Conservation (phyloP, 2,888 invertebrate genomes). For the Ormyrus rosae region DNA sequence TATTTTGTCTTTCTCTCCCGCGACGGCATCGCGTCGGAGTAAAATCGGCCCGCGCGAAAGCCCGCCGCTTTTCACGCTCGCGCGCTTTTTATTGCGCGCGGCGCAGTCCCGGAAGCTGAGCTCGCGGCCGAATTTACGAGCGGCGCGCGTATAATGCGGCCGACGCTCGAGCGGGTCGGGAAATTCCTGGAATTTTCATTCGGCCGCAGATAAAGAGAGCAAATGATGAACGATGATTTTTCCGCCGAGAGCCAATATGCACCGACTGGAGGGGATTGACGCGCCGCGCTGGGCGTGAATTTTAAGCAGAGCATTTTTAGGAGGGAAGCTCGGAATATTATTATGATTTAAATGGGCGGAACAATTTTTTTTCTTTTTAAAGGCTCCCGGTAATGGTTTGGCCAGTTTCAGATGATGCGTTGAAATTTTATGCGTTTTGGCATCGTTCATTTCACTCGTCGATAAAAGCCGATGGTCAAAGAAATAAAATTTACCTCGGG, state of each 20-base stretch:
- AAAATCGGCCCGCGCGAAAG: slow-evolving; percentile 33
- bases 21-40: not conserved
- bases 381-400: too few species aligned
- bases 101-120: not conserved
- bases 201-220: not conserved
- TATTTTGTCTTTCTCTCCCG: too few species aligned
- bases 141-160: not conserved
- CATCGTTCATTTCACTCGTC: too few species aligned
- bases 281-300: slow-evolving; percentile 5
- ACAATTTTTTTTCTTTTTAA: too few species aligned
- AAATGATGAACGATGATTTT: slow-evolving; percentile 14
- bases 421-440: too few species aligned
- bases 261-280: not conserved
- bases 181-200: slow-evolving; percentile 41
- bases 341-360: too few species aligned
- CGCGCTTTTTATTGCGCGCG: slow-evolving; percentile 34
- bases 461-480: too few species aligned
- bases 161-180: slow-evolving; percentile 14
- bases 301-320: slow-evolving; percentile 9
- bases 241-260: not conserved
- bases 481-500: too few species aligned
- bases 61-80: slow-evolving; percentile 51
- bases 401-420: too few species aligned
- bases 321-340: too few species aligned
- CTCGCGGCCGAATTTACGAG: slow-evolving; percentile 24